Evolutionary conservation across 2,888 invertebrate genomes (phyloP).

Genomic region (Dryococelus australis): DNA sequence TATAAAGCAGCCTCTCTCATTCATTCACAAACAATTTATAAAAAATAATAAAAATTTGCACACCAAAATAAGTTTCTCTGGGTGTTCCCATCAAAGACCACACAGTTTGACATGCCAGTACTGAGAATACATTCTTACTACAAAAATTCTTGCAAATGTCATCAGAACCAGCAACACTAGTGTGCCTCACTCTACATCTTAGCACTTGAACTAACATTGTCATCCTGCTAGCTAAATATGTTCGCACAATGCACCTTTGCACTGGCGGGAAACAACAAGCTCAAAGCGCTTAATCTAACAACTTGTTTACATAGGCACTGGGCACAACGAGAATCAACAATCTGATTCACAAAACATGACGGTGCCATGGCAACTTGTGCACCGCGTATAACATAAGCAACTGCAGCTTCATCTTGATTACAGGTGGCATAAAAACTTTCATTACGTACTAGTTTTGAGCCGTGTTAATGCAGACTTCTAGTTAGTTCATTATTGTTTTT

Average conservation of each 20-base stretch:
- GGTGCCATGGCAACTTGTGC: background rate
- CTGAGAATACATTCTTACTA: background rate
- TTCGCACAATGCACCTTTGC: background rate
- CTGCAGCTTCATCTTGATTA: background rate
- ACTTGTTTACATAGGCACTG: constrained; percentile 31
- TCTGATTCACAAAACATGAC: background rate
- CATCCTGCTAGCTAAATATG: background rate
- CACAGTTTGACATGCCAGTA: background rate
- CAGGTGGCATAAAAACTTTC: background rate
- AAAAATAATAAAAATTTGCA: too few species aligned
- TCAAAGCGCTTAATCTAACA: constrained; percentile 26
- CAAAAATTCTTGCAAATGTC: background rate
- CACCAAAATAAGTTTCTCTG: too few species aligned
- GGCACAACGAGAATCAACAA: constrained; percentile 5
- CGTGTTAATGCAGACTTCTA: constrained; percentile 1
- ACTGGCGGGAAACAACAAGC: constrained; percentile 4
- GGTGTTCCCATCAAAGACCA: background rate
- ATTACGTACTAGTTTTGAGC: background rate
- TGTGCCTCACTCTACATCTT: background rate
- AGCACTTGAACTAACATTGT: background rate
- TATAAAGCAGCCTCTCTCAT: too few species aligned
- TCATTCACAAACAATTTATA: too few species aligned
- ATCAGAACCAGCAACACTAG: background rate
- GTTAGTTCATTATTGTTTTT: constrained; percentile 16
- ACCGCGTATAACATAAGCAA: background rate